These are phyloP conservation scores for Melanotaenia maccullochi DNA, from an alignment of 2,797 vertebrate species.

Conservation along the genomic window DNA sequence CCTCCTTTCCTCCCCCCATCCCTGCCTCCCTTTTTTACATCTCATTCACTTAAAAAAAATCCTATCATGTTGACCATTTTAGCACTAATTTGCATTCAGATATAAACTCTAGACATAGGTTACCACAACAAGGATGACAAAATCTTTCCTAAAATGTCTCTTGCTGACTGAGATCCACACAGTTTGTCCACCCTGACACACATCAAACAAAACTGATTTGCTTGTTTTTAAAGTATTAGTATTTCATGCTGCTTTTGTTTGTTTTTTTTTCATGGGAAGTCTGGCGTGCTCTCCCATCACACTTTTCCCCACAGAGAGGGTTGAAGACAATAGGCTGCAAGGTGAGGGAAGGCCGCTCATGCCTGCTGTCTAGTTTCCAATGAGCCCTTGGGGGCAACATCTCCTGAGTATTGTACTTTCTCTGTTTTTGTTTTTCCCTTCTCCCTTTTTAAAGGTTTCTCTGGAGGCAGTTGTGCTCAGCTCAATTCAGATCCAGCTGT, in stretches of 20 bases:
- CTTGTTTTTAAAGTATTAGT: constrained; percentile 26
- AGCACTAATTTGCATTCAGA: constrained; percentile 29
- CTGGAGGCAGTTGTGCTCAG: constrained; percentile 65
- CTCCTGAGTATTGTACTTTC: constrained; percentile 58
- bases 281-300: constrained; percentile 13
- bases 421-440: constrained; percentile 7
- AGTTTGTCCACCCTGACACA: constrained; percentile 7
- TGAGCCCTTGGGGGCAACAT: constrained; percentile 53
- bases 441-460: constrained; percentile 51
- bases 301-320: constrained; percentile 30
- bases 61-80: constrained; percentile 25
- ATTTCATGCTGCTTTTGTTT: constrained; percentile 15
- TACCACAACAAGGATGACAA: background rate
- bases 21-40: constrained; percentile 23
- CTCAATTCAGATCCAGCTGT: constrained; percentile 70
- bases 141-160: constrained; percentile 1
- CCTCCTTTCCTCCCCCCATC: constrained; percentile 59
- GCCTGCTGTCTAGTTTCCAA: constrained; percentile 56
- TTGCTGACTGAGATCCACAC: background rate
- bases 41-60: constrained; percentile 39
- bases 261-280: constrained; percentile 26
- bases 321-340: constrained; percentile 59
- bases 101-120: background rate
- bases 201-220: constrained; percentile 36
- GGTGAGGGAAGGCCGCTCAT: constrained; percentile 37